Evolutionary conservation across 2,113 vertebrate species (phyloP).

Genomic region (Sylvilagus bachmani): DNA sequence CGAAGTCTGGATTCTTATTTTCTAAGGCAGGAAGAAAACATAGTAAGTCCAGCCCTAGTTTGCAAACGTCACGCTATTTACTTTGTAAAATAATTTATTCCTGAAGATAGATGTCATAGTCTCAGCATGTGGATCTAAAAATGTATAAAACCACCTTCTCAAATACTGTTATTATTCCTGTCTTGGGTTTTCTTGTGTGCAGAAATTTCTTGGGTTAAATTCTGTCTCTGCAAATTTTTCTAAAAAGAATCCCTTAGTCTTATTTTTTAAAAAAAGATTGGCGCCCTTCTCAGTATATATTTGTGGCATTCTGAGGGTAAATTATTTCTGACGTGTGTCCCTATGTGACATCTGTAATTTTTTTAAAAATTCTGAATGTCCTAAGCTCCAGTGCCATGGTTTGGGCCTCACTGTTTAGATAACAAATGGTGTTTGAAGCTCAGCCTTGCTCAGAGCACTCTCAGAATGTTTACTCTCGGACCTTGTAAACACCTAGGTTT

Average conservation of each 20-base stretch:
- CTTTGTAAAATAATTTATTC: constrained; percentile 31
- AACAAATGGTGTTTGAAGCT: not conserved
- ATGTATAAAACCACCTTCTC: not conserved
- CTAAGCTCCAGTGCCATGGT: not conserved
- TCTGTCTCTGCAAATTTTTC: constrained; percentile 46
- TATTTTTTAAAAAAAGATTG: not conserved
- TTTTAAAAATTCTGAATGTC: constrained; percentile 47
- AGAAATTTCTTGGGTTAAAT: constrained; percentile 65
- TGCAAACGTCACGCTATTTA: not conserved
- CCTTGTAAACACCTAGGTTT: not conserved
- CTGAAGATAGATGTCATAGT: not conserved
- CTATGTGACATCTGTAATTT: not conserved
- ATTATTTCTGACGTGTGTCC: constrained; percentile 44
- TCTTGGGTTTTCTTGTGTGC: not conserved
- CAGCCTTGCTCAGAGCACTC: not conserved
- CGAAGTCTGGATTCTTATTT: constrained; percentile 43
- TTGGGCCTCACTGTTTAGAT: constrained; percentile 17
- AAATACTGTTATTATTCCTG: not conserved
- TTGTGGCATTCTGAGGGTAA: constrained; percentile 15
- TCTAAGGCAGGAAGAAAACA: constrained; percentile 38
- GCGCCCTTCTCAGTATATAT: not conserved
- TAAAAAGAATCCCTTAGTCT: constrained; percentile 67
- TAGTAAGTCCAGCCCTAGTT: not conserved
- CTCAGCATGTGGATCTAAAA: not conserved
- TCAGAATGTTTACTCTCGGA: not conserved